Evolutionary conservation across 2,113 vertebrate species (phyloP), one percentile per base, ranked within the genome.

Genomic region (Varanus salvator): DNA sequence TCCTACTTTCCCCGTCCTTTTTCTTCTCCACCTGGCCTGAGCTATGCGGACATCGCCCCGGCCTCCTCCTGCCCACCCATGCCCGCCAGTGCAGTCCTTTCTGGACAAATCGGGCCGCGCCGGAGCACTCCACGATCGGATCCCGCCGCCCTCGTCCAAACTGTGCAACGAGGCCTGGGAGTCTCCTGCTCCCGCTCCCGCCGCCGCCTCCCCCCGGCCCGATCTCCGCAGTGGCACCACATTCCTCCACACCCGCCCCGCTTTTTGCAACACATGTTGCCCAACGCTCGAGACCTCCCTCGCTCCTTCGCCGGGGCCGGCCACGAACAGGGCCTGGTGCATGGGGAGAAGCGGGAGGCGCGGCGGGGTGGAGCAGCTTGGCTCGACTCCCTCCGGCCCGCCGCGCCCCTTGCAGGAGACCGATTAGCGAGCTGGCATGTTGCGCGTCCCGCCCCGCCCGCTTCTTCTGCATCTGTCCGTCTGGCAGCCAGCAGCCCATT

Each of bases 401-500:
- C 71, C 75, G 50, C 66, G 84, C 57, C 31, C 74, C 68, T 85
- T 23, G 29, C 4, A 68, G 76, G 21, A 85, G 19, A 31, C 48
- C 3, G 44, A 54, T 48, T 80, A 29, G 75, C 38, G 38, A 1
- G 38, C 29, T 78, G 34, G 78, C 84, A 80, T 64, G 23, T 72
- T 50, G 72, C 84, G 29, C 54, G 66, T 25, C n/a, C 87, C 2
- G 14, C 48, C 34, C 7, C 74, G 12, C 19, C 0, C 2, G 23
- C 38, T 50, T 23, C 50, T 72, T 57, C 31, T 77, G 31, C 84
- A 84, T 78, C 64, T 54, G 27, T 11, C 69, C 23, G 89, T 15
- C 91, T 60, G 77, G 85, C 86, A 66, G 44, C 74, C 48, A 75
- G 72, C 71, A 66, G 71, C 34, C 76, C 80, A 66, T 83, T 19